These are phyloP conservation scores for Haliclona indistincta DNA, from an alignment of 37 sponge, comb jelly and placozoan species.

Conservation along the genomic window DNA sequence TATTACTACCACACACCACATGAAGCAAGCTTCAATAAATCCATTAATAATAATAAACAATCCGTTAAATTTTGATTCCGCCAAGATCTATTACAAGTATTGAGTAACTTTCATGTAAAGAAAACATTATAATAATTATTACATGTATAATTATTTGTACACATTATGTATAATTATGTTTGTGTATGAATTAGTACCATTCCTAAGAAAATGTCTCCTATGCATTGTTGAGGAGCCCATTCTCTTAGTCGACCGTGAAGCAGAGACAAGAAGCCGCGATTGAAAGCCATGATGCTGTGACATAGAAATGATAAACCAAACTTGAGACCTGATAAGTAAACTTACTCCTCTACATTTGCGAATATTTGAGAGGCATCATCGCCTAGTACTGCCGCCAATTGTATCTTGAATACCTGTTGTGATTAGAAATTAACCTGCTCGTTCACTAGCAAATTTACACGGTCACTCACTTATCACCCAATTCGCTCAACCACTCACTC, in stretches of 20 bases:
- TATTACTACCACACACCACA: background rate
- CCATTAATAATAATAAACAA: too few species aligned
- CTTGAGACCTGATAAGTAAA: background rate
- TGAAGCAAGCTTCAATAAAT: too few species aligned
- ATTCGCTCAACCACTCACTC: too few species aligned
- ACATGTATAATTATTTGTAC: too few species aligned
- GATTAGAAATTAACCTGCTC: too few species aligned
- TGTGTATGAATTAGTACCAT: constrained; percentile 45
- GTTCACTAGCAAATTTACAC: too few species aligned
- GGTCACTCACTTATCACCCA: too few species aligned
- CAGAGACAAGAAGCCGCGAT: constrained; percentile 62
- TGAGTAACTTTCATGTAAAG: too few species aligned
- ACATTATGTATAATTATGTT: too few species aligned
- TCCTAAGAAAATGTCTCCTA: constrained; percentile 79
- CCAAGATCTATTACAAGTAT: too few species aligned
- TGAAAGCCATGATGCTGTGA: constrained; percentile 67
- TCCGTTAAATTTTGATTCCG: too few species aligned
- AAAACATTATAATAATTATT: too few species aligned
- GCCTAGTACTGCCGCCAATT: constrained; percentile 40
- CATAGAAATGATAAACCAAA: background rate
- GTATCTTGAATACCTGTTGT: constrained; percentile 78
- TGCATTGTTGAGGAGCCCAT: constrained; percentile 46
- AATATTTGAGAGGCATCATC: constrained; percentile 73
- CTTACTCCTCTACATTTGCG: constrained; percentile 89
- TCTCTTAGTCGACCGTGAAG: constrained; percentile 52